A percentile compares a stretch with the other conserved stretches of the same genome.
Conservation (phyloP, 2,888 invertebrate species). For the Plebejus melissa region DNA sequence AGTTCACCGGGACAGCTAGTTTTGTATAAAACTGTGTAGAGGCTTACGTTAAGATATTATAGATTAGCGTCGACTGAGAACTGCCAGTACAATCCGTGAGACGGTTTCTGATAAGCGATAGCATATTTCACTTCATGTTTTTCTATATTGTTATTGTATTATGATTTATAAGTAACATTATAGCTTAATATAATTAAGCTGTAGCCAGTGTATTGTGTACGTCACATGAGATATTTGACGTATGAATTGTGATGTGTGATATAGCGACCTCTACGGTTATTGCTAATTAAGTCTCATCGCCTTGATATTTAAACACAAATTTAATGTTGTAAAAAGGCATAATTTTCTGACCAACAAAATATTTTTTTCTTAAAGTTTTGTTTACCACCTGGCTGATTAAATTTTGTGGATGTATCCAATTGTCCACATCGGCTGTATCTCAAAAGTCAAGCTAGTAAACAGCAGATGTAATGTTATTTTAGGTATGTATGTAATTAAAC, state of each 20-base stretch:
- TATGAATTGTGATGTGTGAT: too few relatives aligned
- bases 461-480: neutral
- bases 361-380: neutral
- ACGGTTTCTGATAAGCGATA: neutral
- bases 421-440: neutral
- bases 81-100: neutral
- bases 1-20: too few relatives aligned
- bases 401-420: neutral
- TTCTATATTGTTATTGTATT: neutral
- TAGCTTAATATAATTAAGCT: neutral
- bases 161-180: too few relatives aligned
- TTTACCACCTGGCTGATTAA: neutral
- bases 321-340: neutral
- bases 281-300: slow-evolving; percentile 8
- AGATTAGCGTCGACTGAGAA: neutral
- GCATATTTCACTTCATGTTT: neutral
- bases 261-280: neutral
- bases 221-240: neutral
- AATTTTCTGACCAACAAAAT: neutral
- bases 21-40: neutral
- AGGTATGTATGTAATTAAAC: neutral
- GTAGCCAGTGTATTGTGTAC: neutral
- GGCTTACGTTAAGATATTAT: neutral
- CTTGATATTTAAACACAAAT: neutral
- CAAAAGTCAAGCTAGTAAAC: neutral